Conservation (phyloP, 92 coral and sea anemone species). For the Anthopleura xanthogrammica region DNA sequence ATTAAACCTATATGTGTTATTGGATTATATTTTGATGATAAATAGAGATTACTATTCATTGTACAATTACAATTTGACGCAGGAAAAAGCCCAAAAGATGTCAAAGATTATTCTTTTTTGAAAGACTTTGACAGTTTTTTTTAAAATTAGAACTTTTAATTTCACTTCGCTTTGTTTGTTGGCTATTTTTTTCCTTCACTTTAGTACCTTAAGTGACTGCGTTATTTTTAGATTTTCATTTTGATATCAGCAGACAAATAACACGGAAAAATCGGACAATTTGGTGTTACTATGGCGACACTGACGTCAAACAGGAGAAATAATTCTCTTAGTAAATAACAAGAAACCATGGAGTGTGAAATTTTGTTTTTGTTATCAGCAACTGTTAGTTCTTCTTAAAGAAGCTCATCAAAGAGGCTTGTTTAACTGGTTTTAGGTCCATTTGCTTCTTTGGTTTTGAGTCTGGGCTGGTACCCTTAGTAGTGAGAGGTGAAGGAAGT, state of each 20-base stretch:
- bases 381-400: slow-evolving; percentile 66
- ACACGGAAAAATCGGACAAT: background rate
- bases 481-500: slow-evolving; percentile 20
- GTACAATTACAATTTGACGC: background rate
- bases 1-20: background rate
- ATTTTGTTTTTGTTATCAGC: background rate
- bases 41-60: background rate
- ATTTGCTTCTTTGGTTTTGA: slow-evolving; percentile 30
- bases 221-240: background rate
- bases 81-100: background rate
- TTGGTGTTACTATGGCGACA: background rate
- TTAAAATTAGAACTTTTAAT: background rate
- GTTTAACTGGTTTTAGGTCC: slow-evolving; percentile 59
- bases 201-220: background rate
- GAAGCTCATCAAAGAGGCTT: slow-evolving; percentile 87
- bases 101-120: background rate
- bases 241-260: background rate
- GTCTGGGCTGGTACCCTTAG: slow-evolving; percentile 32
- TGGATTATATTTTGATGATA: background rate
- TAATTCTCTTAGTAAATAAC: background rate
- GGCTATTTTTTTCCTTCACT: background rate
- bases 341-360: background rate
- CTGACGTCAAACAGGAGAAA: background rate
- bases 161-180: background rate
- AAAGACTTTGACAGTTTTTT: background rate